These are phyloP conservation scores for Arrhamphus sclerolepis DNA, from an alignment of 2,797 vertebrate genomes.

Conservation along the genomic window DNA sequence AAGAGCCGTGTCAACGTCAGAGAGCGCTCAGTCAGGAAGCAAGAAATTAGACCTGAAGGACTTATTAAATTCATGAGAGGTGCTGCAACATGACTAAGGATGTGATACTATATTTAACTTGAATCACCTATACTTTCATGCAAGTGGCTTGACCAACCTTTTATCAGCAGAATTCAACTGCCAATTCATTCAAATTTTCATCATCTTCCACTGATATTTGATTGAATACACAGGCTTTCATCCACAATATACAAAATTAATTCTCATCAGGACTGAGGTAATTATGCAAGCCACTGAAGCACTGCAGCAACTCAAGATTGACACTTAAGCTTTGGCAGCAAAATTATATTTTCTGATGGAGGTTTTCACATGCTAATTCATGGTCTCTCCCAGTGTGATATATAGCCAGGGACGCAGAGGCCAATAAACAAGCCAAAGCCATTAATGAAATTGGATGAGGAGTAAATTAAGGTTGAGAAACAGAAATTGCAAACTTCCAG, in stretches of 20 bases:
- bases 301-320: slow-evolving; percentile 67
- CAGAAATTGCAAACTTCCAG: slow-evolving; percentile 46
- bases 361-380: slow-evolving; percentile 73
- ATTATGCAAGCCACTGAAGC: slow-evolving; percentile 67
- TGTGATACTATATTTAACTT: slow-evolving; percentile 6
- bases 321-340: slow-evolving; percentile 70
- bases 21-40: slow-evolving; percentile 18
- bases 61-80: slow-evolving; percentile 24
- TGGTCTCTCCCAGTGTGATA: slow-evolving; percentile 61
- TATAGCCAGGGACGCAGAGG: slow-evolving; percentile 47
- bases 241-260: slow-evolving; percentile 59
- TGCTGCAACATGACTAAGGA: not conserved
- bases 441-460: slow-evolving; percentile 71
- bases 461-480: slow-evolving; percentile 54
- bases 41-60: slow-evolving; percentile 19
- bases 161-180: slow-evolving; percentile 53
- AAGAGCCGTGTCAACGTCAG: slow-evolving; percentile 26
- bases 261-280: slow-evolving; percentile 63
- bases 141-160: slow-evolving; percentile 15
- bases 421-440: slow-evolving; percentile 60
- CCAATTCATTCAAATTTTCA: slow-evolving; percentile 45
- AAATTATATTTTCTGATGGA: slow-evolving; percentile 70
- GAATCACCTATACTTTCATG: slow-evolving; percentile 3
- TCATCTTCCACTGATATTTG: slow-evolving; percentile 44
- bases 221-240: slow-evolving; percentile 45